Evolutionary conservation across 2,888 invertebrate species (phyloP).

Genomic region (Conomelus anceps): DNA sequence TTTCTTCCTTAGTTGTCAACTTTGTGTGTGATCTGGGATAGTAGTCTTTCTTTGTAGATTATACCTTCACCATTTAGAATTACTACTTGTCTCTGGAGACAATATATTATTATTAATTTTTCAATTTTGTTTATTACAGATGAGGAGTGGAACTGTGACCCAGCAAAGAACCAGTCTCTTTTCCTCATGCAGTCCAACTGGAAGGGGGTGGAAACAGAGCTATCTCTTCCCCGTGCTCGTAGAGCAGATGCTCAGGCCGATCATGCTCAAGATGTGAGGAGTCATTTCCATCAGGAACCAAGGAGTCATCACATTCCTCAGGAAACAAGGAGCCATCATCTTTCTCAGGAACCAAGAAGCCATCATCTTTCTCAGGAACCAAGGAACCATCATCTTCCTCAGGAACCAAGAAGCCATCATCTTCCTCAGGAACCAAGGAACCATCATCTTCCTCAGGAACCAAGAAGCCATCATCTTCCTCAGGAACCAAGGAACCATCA

Average conservation of each 20-base stretch:
- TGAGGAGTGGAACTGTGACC: slow-evolving; percentile 67
- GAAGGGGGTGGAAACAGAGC: slow-evolving; percentile 38
- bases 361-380: neutral
- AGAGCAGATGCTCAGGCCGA: slow-evolving; percentile 25
- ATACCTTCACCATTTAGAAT: too few relatives aligned
- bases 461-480: neutral
- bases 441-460: neutral
- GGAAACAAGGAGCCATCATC: too few relatives aligned
- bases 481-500: neutral
- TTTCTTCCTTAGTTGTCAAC: too few relatives aligned
- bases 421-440: neutral
- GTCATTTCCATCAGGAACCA: neutral
- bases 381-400: neutral
- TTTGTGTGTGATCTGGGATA: too few relatives aligned
- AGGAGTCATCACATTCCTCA: too few relatives aligned
- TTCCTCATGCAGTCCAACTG: slow-evolving; percentile 48
- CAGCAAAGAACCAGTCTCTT: slow-evolving; percentile 46
- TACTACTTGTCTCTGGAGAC: neutral
- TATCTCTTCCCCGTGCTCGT: slow-evolving; percentile 45
- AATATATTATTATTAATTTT: neutral
- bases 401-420: too few relatives aligned
- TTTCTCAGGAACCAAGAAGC: too few relatives aligned
- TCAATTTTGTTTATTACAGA: slow-evolving; percentile 55
- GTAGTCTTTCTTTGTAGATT: too few relatives aligned
- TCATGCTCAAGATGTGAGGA: too few relatives aligned